Base-by-base conservation (phyloP, 2,888 invertebrate genomes). In the Phania funesta region DNA sequence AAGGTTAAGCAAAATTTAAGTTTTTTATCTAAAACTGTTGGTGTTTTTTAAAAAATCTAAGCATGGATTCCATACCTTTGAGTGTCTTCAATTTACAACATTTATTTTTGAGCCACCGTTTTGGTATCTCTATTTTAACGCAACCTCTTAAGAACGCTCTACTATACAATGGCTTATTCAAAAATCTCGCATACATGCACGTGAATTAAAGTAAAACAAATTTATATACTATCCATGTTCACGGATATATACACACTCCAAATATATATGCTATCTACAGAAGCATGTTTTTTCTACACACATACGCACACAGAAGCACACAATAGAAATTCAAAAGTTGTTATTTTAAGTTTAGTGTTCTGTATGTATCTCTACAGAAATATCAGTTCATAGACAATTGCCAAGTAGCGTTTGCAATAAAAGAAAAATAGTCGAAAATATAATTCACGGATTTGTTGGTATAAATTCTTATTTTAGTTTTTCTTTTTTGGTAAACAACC, bases 401-500 rank as follows among this genome's bases (percentile, higher is more conserved):
- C 29, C 41, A 67, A 41, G 16, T 29, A 54, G 26, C 38, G 13
- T 70, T 46, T 68, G 20, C 13, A 35, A 22, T 26, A 35, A 26
- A 35, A 60, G 22, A 54, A 44, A 64, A 32, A 7, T 50, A 20
- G 44, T 24, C 18, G 18, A 48, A 65, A 67, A 60, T 35, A 77
- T 54, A 68, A 56, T 41, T 71, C 52, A 71, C 54, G 71, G 71
- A 56, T 78, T 78, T 70, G 64, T 56, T 77, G 48, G 24, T 35
- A 70, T 35, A 54, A 62, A 38, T 77, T 64, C 16, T 35, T 46
- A n/a, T 44, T 56, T 54, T 56, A 60, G 35, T 16, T 64, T 62
- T 52, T 64, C 20, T 58, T 80, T 70, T 46, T 54, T 48, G 41
- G 46, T 80, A 68, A 81, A 74, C 73, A 74, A 70, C 35, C 74